A percentile compares a stretch with the other conserved stretches of the same genome.
Conservation (phyloP, 2,888 invertebrate genomes). For the Diarsia rubi region DNA sequence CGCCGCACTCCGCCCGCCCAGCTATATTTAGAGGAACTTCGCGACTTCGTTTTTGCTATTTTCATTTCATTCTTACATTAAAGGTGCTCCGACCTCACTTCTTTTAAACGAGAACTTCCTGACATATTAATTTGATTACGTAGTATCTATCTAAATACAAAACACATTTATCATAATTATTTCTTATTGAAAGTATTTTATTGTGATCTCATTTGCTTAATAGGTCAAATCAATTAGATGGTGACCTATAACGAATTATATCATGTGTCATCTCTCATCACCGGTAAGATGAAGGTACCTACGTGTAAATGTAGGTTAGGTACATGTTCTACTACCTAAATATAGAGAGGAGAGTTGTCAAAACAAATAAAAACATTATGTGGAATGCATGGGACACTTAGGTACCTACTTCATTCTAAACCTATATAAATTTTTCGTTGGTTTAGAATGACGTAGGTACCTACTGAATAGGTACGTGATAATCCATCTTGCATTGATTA, state of each 20-base stretch:
- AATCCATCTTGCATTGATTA: no score
- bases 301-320: background rate
- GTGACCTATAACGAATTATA: slow-evolving; percentile 29
- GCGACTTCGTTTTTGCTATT: slow-evolving; percentile 90
- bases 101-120: slow-evolving; percentile 74
- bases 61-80: slow-evolving; percentile 87
- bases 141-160: slow-evolving; percentile 2
- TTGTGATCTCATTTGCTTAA: background rate
- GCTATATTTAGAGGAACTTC: slow-evolving; percentile 89
- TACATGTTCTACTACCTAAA: background rate
- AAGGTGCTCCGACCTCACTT: slow-evolving; percentile 79
- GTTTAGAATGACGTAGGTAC: no score
- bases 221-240: slow-evolving; percentile 42
- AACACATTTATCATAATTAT: no score
- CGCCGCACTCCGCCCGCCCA: slow-evolving; percentile 80
- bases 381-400: no score
- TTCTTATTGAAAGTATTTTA: slow-evolving; percentile 21
- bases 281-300: background rate
- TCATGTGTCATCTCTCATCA: slow-evolving; percentile 6
- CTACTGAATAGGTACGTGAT: no score
- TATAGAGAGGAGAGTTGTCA: background rate
- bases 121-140: slow-evolving; percentile 65
- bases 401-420: no score
- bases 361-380: no score
- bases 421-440: no score